Percentiles rank a stretch among this genome's conserved stretches.
These are phyloP conservation scores for Chrysaora quinquecirrha DNA, from an alignment of 30 jellyfish, hydroid and myxozoan species.

Conservation along the genomic window DNA sequence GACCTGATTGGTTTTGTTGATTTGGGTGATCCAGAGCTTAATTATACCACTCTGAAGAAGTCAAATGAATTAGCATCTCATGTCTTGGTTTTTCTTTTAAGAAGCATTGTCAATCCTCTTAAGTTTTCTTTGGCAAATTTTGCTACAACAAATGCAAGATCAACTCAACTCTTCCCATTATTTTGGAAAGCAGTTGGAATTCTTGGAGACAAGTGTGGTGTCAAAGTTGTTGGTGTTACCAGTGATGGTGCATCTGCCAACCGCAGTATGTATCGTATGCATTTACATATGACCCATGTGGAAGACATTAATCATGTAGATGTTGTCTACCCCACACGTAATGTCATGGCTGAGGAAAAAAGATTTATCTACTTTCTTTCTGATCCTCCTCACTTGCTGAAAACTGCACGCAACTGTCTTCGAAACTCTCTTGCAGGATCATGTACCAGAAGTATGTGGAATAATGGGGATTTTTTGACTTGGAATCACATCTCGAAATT, in stretches of 20 bases:
- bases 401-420: neutral
- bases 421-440: neutral
- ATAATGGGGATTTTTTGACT: constrained; percentile 26
- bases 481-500: constrained; percentile 37
- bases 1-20: neutral
- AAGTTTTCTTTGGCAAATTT: neutral
- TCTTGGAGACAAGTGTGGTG: neutral
- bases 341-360: neutral
- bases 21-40: constrained; percentile 1
- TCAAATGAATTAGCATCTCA: neutral
- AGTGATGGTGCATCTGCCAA: neutral
- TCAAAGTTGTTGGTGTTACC: neutral
- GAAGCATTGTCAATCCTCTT: neutral
- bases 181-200: neutral
- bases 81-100: neutral
- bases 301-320: neutral
- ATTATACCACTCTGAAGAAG: neutral
- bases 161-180: neutral
- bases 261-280: neutral
- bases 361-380: neutral
- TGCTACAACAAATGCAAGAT: neutral
- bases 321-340: neutral
- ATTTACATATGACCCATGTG: neutral
- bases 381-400: neutral
- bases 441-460: neutral